These are phyloP conservation scores for Solenodon paradoxus DNA, from an alignment of 2,113 vertebrate species.

Conservation along the genomic window DNA sequence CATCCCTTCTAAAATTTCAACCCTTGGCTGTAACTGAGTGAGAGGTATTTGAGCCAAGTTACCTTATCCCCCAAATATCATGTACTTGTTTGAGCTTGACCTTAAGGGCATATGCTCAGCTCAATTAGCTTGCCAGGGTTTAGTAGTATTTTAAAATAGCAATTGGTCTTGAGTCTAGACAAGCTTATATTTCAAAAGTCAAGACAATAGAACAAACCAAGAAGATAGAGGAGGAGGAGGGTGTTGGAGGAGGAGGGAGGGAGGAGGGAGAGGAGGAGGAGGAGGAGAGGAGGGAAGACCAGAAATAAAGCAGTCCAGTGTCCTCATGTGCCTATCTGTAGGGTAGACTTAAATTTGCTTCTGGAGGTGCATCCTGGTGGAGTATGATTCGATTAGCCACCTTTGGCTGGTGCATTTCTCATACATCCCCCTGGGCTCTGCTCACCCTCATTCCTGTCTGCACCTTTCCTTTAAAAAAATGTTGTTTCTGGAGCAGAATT, in stretches of 20 bases:
- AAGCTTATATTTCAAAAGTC: neutral
- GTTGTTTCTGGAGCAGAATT: too few relatives aligned
- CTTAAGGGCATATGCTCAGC: neutral
- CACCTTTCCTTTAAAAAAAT: too few relatives aligned
- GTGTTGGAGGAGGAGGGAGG: neutral
- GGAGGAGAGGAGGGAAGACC: too few relatives aligned
- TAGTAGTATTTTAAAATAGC: neutral
- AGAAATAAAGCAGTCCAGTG: neutral
- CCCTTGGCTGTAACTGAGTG: neutral
- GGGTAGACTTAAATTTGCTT: neutral
- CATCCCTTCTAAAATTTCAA: constrained; percentile 4
- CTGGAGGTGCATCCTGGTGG: too few relatives aligned
- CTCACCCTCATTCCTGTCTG: too few relatives aligned
- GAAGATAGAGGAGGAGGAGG: neutral
- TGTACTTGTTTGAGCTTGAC: neutral
- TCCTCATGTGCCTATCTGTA: neutral
- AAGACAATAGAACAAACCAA: neutral
- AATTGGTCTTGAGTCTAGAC: neutral
- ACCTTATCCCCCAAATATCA: neutral
- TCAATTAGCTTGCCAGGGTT: neutral
- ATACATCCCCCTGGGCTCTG: too few relatives aligned
- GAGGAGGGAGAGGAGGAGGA: neutral
- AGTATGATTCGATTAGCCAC: too few relatives aligned
- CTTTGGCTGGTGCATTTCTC: too few relatives aligned
- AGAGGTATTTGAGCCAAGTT: neutral